Base-by-base conservation (phyloP, 2,888 invertebrate species). In the Noctua comes region DNA sequence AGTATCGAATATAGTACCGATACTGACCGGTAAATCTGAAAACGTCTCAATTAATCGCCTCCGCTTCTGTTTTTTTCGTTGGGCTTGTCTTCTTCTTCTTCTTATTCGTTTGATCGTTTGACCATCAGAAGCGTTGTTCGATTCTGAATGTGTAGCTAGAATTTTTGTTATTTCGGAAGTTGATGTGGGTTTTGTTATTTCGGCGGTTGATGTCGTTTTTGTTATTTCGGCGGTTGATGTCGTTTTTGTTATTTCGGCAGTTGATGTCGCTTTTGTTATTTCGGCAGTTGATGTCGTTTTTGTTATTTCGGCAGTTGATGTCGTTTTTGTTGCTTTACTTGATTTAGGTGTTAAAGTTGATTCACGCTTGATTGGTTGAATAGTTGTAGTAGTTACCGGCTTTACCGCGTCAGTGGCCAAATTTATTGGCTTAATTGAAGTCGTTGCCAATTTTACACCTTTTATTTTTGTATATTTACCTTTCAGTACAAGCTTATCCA, bases 51-150 rank as follows among this genome's bases (percentile, higher is more conserved):
- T 62, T n/a, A 71, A 18, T 40, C 13, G 57, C 27, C 57, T 68
- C 1, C 40, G 66, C 0, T 62, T 81, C 31, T 10, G 31, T 1
- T 81, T 71, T 64, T 0, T 59, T 46, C 4, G 46, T 11, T 69
- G 46, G 5, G 40, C n/a, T n/a, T 40, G 46, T 31, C 31, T 31
- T 46, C 65, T 5, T 16, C 75, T 71, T 31, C 31, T 31, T 46
- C 65, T 5, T 16, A 79, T 71, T 73, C 27, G 70, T 16, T 70
- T 73, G 3, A 31, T n/a, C 16, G 43, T 36, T 51, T 76, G 31
- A 10, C n/a, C 24, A 48, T 64, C 72, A 79, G 76, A 86, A n/a
- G 65, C 72, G 0, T 74, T 57, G 4, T 82, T 71, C 68, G 65
- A 64, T 68, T 77, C 82, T 48, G 40, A 66, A 64, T 2, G 64